A percentile compares a stretch with the other conserved stretches of the same genome.
These are phyloP conservation scores for Hephaestus fuliginosus DNA, from an alignment of 2,797 vertebrate genomes.

Conservation along the genomic window DNA sequence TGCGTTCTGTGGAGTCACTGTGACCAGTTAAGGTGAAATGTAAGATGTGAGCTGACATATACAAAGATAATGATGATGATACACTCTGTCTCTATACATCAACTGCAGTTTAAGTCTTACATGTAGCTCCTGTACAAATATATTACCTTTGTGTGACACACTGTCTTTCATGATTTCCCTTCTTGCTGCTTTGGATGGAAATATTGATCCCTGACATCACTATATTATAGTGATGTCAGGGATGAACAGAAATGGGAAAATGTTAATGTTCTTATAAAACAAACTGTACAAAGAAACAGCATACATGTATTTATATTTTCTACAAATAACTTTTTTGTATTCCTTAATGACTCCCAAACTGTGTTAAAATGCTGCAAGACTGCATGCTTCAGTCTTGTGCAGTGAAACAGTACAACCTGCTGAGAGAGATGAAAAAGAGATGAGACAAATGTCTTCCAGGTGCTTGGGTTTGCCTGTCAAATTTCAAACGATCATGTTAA, in stretches of 20 bases:
- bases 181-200: neutral
- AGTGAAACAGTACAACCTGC: neutral
- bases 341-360: neutral
- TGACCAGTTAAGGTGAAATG: slow-evolving; percentile 7
- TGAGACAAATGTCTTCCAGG: slow-evolving; percentile 48
- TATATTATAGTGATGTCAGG: too few species aligned
- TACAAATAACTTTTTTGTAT: neutral
- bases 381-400: neutral
- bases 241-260: neutral
- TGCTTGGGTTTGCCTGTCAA: slow-evolving; percentile 75
- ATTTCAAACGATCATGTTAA: slow-evolving; percentile 79
- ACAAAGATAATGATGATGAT: slow-evolving; percentile 1
- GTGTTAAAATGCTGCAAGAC: neutral
- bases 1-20: neutral
- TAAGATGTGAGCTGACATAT: slow-evolving; percentile 32
- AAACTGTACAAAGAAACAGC: neutral
- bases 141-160: neutral
- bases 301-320: neutral
- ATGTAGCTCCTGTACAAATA: neutral
- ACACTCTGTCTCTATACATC: neutral
- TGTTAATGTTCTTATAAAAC: neutral
- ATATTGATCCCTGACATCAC: neutral
- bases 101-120: neutral
- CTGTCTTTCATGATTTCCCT: neutral
- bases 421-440: slow-evolving; percentile 23